phyloP scores from a whole-genome alignment of 2,797 vertebrate species.

The Premnoplex brunnescens region DNA sequence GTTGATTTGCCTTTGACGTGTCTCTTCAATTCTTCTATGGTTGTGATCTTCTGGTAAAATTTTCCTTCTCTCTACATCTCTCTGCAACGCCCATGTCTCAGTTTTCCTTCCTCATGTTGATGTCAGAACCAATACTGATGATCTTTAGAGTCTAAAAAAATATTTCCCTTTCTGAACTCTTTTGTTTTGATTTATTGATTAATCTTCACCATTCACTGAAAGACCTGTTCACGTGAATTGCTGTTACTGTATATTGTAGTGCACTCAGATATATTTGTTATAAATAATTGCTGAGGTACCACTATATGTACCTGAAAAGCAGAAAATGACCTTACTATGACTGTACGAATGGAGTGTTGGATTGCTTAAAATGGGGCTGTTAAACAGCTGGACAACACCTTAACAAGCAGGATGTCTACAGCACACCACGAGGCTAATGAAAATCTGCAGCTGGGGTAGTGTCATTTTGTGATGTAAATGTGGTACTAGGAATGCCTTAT shows the following conservation, averaged over 20 bases:
- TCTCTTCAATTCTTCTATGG: not conserved
- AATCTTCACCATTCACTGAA: not conserved
- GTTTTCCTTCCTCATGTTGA: not conserved
- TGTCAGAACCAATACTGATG: not conserved
- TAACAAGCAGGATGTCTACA: not conserved
- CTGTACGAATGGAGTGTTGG: not conserved
- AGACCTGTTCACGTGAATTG: not conserved
- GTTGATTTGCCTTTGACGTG: not conserved
- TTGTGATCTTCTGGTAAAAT: not conserved
- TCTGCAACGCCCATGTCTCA: not conserved
- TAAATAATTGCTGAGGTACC: not conserved
- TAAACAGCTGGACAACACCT: not conserved
- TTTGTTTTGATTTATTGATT: not conserved
- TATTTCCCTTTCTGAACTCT: not conserved
- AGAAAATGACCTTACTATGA: not conserved
- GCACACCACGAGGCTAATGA: rapidly evolving
- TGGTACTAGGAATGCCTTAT: not conserved
- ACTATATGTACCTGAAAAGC: not conserved
- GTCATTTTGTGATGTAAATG: not conserved
- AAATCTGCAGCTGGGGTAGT: not conserved
- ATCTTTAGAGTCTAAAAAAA: not conserved
- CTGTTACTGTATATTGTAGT: not conserved
- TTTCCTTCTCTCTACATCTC: not conserved
- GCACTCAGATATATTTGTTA: not conserved
- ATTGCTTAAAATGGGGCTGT: not conserved